These are phyloP conservation scores for Colossoma macropomum DNA, from an alignment of 2,113 vertebrate species.

Conservation along the genomic window DNA sequence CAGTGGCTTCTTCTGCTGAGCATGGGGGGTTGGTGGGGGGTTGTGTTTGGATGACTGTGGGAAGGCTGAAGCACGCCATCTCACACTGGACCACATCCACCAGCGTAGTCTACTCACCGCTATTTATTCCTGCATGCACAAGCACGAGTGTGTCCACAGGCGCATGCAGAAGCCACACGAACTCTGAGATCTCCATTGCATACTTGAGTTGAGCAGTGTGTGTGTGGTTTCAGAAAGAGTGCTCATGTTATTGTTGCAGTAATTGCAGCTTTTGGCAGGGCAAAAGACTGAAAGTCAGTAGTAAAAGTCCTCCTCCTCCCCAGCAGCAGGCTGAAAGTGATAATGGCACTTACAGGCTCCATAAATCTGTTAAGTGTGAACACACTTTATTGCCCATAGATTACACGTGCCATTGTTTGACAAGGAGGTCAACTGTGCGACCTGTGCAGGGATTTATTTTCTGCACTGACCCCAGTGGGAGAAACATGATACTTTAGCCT, in stretches of 20 bases:
- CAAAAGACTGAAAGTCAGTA: slow-evolving; percentile 8
- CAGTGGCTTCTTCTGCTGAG: slow-evolving; percentile 32
- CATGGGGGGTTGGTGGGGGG: neutral
- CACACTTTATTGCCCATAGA: slow-evolving; percentile 63
- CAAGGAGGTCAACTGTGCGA: slow-evolving; percentile 45
- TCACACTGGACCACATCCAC: slow-evolving; percentile 28
- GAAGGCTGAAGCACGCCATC: slow-evolving; percentile 9
- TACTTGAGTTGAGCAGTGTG: neutral
- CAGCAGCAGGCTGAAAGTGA: slow-evolving; percentile 69
- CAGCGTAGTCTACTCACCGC: neutral
- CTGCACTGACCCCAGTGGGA: slow-evolving; percentile 2
- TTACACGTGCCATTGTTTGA: slow-evolving; percentile 68
- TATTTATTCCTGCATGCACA: slow-evolving; percentile 23
- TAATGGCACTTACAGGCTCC: slow-evolving; percentile 83
- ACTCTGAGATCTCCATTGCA: neutral
- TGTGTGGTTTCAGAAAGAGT: slow-evolving; percentile 18
- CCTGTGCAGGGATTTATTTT: slow-evolving; percentile 32
- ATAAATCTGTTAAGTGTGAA: slow-evolving; percentile 80
- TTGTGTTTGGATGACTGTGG: slow-evolving; percentile 32
- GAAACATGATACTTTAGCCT: slow-evolving; percentile 13
- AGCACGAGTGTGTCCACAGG: neutral
- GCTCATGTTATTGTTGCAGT: slow-evolving; percentile 53
- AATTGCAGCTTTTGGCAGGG: slow-evolving; percentile 27
- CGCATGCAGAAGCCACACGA: neutral
- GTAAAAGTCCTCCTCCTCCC: neutral